A percentile compares a stretch with the other conserved stretches of the same genome.
Conservation (phyloP, 1,140 invertebrate species). For the Calliphora vicina region DNA sequence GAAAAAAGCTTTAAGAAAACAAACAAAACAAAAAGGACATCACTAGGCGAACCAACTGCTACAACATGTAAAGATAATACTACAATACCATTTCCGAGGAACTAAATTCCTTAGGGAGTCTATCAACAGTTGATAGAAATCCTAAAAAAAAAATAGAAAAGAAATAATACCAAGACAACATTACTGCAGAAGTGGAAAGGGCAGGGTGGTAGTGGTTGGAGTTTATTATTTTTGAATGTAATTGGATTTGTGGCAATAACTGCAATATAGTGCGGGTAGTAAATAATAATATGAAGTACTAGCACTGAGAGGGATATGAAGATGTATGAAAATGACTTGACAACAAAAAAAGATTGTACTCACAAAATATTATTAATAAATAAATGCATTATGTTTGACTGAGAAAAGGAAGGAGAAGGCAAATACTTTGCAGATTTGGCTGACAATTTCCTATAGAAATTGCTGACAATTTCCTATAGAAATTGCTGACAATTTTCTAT, state of each 20-base stretch:
- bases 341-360: too few species aligned
- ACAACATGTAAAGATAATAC: slow-evolving; percentile 14
- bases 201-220: not conserved
- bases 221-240: slow-evolving; percentile 38
- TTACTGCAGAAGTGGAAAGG: not conserved
- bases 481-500: too few species aligned
- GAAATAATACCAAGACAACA: not conserved
- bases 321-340: too few species aligned
- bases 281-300: not conserved
- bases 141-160: not conserved
- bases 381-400: too few species aligned
- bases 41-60: not conserved
- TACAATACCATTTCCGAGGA: slow-evolving; percentile 18
- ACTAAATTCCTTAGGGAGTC: slow-evolving; percentile 32
- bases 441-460: too few species aligned
- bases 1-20: not conserved
- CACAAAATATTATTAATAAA: too few species aligned
- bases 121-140: slow-evolving; percentile 38
- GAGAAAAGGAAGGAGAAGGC: too few species aligned
- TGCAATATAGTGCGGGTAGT: not conserved
- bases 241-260: slow-evolving; percentile 36
- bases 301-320: not conserved
- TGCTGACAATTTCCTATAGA: too few species aligned
- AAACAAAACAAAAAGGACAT: slow-evolving; percentile 4
- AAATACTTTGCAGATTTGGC: too few species aligned